Percentiles rank a stretch among this genome's conserved stretches.
phyloP scores from a whole-genome alignment of 2,888 invertebrate genomes.

The Ichneumoninae sp. region DNA sequence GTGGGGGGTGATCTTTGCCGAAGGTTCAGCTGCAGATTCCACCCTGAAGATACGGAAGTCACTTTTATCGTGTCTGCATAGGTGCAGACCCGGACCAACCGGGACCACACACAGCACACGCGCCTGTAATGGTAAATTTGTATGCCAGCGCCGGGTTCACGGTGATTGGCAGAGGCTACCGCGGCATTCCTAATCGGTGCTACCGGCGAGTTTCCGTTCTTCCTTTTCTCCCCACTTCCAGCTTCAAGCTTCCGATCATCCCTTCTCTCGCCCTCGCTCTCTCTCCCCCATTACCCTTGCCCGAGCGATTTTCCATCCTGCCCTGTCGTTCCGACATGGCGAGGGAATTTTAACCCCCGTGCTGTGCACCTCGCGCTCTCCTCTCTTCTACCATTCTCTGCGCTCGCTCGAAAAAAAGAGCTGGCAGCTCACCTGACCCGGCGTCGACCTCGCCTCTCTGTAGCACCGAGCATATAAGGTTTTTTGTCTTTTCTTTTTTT shows the following conservation, averaged over 20 bases:
- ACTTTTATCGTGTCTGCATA: constrained; percentile 11
- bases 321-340: constrained; percentile 59
- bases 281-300: constrained; percentile 62
- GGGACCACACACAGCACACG: constrained; percentile 12
- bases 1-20: constrained; percentile 7
- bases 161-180: constrained; percentile 78
- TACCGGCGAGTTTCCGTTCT: constrained; percentile 10
- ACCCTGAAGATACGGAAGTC: not conserved
- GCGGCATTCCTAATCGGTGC: constrained; percentile 75
- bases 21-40: not conserved
- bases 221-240: constrained; percentile 45
- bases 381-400: constrained; percentile 24
- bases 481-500: not conserved
- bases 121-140: constrained; percentile 73
- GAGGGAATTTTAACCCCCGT: constrained; percentile 63
- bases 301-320: constrained; percentile 65
- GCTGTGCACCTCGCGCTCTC: constrained; percentile 59
- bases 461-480: constrained; percentile 8
- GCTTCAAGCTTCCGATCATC: constrained; percentile 54
- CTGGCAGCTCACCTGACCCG: constrained; percentile 27
- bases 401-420: not conserved
- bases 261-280: constrained; percentile 60
- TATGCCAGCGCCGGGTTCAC: constrained; percentile 75
- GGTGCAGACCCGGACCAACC: constrained; percentile 14
- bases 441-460: constrained; percentile 28